Percentiles rank a stretch among this genome's conserved stretches.
Evolutionary conservation across 2,888 invertebrate species (phyloP).

Genomic region (Himalopsyche tibetana): DNA sequence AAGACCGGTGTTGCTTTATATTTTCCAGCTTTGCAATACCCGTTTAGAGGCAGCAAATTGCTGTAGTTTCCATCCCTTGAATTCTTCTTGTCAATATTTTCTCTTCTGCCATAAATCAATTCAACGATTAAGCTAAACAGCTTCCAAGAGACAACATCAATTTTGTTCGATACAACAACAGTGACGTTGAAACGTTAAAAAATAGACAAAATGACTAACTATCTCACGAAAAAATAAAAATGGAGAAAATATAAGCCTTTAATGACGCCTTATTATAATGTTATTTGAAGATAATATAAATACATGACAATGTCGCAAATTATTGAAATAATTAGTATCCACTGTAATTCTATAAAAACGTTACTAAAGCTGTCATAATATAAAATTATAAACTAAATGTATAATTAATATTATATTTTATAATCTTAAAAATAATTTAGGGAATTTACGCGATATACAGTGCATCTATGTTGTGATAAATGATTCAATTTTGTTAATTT

Average conservation of each 20-base stretch:
- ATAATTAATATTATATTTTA: too few species aligned
- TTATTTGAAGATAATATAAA: background rate
- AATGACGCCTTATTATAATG: background rate
- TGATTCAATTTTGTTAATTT: too few species aligned
- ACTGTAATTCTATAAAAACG: too few species aligned
- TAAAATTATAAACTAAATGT: too few species aligned
- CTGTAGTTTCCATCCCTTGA: background rate
- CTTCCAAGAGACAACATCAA: conserved; percentile 5
- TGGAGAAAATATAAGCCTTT: background rate
- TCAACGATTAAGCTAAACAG: conserved; percentile 2
- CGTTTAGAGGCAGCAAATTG: background rate
- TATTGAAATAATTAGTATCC: too few species aligned
- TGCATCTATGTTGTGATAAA: too few species aligned
- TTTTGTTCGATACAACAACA: conserved; percentile 8
- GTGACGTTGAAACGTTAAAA: conserved; percentile 15
- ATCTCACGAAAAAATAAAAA: background rate
- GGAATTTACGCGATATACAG: too few species aligned
- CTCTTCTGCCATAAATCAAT: conserved; percentile 16
- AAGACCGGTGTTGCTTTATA: too few species aligned
- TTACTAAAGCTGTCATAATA: too few species aligned
- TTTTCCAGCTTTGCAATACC: too few species aligned
- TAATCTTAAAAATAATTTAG: too few species aligned
- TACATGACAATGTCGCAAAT: background rate
- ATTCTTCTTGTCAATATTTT: background rate
- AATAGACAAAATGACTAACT: conserved; percentile 10